A percentile compares a stretch with the other conserved stretches of the same genome.
Conservation (phyloP, 1,140 invertebrate species). For the Campoletis sonorensis region DNA sequence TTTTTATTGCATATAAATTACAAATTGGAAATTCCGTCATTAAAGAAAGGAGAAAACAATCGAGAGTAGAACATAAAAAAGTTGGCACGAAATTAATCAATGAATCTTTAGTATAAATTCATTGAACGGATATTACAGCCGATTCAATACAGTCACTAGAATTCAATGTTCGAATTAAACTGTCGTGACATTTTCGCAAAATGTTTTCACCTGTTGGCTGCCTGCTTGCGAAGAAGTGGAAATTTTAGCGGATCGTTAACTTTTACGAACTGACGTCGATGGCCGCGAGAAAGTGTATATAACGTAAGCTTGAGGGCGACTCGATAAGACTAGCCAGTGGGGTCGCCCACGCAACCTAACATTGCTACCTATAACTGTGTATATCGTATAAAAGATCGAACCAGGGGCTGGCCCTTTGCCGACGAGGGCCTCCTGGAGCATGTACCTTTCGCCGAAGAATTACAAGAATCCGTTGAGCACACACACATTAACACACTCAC, state of each 20-base stretch:
- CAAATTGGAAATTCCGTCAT: too few relatives aligned
- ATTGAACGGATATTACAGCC: too few relatives aligned
- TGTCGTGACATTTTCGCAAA: not conserved
- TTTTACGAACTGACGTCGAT: not conserved
- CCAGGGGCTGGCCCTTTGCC: constrained; percentile 1
- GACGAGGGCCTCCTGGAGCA: constrained; percentile 20
- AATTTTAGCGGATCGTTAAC: constrained; percentile 1
- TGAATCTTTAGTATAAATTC: too few relatives aligned
- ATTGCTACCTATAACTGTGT: not conserved
- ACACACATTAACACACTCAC: not conserved
- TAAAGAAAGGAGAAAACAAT: too few relatives aligned
- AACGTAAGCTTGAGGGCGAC: not conserved
- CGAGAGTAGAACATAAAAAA: too few relatives aligned
- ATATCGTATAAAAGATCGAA: constrained; percentile 10
- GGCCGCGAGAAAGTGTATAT: not conserved
- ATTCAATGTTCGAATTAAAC: too few relatives aligned
- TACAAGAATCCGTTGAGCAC: constrained; percentile 8
- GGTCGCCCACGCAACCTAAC: not conserved
- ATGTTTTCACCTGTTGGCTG: too few relatives aligned
- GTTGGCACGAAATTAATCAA: too few relatives aligned
- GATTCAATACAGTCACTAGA: too few relatives aligned
- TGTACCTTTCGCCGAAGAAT: constrained; percentile 21
- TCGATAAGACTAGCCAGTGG: constrained; percentile 16
- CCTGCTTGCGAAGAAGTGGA: not conserved
- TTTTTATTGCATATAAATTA: too few relatives aligned